These are phyloP conservation scores for Apocheima hispidaria DNA, from an alignment of 2,888 invertebrate species.

Conservation along the genomic window DNA sequence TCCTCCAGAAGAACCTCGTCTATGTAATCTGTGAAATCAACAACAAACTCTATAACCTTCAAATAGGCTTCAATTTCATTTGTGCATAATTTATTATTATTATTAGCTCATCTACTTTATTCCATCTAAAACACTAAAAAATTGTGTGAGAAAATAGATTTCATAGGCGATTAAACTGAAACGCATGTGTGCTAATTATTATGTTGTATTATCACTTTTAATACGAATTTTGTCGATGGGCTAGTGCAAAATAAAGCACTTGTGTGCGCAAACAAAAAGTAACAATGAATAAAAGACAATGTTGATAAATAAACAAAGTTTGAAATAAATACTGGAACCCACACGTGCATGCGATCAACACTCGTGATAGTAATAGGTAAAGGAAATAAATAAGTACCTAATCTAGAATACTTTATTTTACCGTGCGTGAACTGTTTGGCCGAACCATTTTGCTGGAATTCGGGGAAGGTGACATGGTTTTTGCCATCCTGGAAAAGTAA, in stretches of 20 bases:
- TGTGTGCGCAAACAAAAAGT: slow-evolving; percentile 63
- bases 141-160: slow-evolving; percentile 40
- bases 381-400: slow-evolving; percentile 86
- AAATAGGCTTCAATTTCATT: slow-evolving; percentile 32
- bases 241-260: slow-evolving; percentile 63
- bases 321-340: slow-evolving; percentile 70
- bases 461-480: slow-evolving; percentile 95
- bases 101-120: slow-evolving; percentile 33
- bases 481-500: slow-evolving; percentile 90
- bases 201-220: slow-evolving; percentile 29
- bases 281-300: slow-evolving; percentile 54
- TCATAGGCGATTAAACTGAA: slow-evolving; percentile 37
- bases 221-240: slow-evolving; percentile 37
- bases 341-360: slow-evolving; percentile 85
- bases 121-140: slow-evolving; percentile 26
- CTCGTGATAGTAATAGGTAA: slow-evolving; percentile 82
- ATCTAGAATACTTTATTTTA: slow-evolving; percentile 90
- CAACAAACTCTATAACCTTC: slow-evolving; percentile 29
- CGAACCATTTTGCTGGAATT: slow-evolving; percentile 95
- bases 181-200: slow-evolving; percentile 35
- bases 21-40: slow-evolving; percentile 90
- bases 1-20: slow-evolving; percentile 92
- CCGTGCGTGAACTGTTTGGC: slow-evolving; percentile 95
- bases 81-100: slow-evolving; percentile 33
- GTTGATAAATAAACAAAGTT: slow-evolving; percentile 48